Conservation (phyloP, 2,113 vertebrate species). For the Ornithorhynchus anatinus region DNA sequence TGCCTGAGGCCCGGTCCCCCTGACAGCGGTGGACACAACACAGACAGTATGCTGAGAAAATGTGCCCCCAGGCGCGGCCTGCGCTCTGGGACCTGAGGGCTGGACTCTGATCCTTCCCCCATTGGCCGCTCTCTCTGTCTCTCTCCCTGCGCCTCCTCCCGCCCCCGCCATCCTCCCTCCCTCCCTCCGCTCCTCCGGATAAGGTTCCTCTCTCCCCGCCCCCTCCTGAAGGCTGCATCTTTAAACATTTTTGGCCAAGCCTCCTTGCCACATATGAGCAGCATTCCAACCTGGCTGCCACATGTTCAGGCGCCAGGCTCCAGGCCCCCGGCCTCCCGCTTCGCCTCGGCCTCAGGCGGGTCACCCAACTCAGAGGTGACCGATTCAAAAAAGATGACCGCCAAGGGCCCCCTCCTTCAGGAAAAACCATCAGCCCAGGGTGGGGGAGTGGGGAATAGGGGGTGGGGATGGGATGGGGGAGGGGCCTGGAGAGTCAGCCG, state of each 20-base stretch:
- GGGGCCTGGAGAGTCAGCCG: too few species aligned
- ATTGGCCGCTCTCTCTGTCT: too few species aligned
- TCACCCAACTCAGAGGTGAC: constrained; percentile 26
- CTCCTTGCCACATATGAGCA: constrained; percentile 55
- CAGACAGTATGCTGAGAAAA: neutral
- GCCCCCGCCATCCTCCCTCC: neutral
- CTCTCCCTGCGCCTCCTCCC: too few species aligned
- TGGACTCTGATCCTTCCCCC: too few species aligned
- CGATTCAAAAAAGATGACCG: constrained; percentile 6
- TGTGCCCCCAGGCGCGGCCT: neutral
- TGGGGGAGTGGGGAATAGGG: too few species aligned
- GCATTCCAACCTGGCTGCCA: constrained; percentile 67
- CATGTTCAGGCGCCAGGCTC: constrained; percentile 57
- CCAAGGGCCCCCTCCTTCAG: too few species aligned
- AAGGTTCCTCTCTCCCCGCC: neutral
- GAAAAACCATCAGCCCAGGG: too few species aligned
- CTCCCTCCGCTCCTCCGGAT: neutral
- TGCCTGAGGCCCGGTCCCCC: too few species aligned
- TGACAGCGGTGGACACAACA: too few species aligned
- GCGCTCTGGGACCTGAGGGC: too few species aligned
- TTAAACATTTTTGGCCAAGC: constrained; percentile 64
- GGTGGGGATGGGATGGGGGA: too few species aligned
- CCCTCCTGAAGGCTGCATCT: constrained; percentile 43
- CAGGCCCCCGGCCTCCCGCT: constrained; percentile 28
- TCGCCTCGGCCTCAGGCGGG: constrained; percentile 25